These are phyloP conservation scores for Chrysomela aeneicollis DNA, from an alignment of 2,888 invertebrate genomes.

Conservation along the genomic window DNA sequence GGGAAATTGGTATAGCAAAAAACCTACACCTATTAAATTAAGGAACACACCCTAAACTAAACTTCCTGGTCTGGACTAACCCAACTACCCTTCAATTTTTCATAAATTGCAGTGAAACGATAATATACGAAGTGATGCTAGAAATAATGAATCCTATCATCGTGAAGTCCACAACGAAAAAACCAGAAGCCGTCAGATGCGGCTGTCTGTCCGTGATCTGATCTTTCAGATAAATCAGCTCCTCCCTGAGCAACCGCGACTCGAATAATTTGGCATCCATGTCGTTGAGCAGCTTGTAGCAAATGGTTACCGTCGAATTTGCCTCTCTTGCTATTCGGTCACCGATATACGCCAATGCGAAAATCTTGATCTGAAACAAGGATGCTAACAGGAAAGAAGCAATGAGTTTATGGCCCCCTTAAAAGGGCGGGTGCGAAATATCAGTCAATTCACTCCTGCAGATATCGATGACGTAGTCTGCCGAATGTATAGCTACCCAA, in stretches of 20 bases:
- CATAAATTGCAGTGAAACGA: slow-evolving; percentile 27
- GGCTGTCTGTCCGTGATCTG: slow-evolving; percentile 25
- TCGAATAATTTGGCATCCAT: slow-evolving; percentile 16
- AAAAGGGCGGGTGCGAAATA: too few species aligned
- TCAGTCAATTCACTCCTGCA: too few species aligned
- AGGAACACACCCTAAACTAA: too few species aligned
- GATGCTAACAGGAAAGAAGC: background rate
- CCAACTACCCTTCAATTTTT: background rate
- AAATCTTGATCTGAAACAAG: slow-evolving; percentile 20
- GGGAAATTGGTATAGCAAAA: too few species aligned
- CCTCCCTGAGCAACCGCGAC: background rate
- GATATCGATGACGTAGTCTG: too few species aligned
- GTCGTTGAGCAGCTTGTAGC: slow-evolving; percentile 18
- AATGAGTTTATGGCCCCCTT: background rate
- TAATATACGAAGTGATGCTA: slow-evolving; percentile 31
- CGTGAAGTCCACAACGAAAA: slow-evolving; percentile 27
- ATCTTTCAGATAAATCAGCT: slow-evolving; percentile 19
- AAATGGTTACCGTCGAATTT: slow-evolving; percentile 8
- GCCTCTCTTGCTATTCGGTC: slow-evolving; percentile 12
- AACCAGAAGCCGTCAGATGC: slow-evolving; percentile 23
- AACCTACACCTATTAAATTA: too few species aligned
- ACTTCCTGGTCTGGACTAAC: too few species aligned
- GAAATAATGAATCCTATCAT: slow-evolving; percentile 30
- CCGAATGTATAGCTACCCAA: too few species aligned
- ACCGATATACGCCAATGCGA: slow-evolving; percentile 16